These are phyloP conservation scores for Passer montanus DNA, from an alignment of 2,113 vertebrate species.

Conservation along the genomic window DNA sequence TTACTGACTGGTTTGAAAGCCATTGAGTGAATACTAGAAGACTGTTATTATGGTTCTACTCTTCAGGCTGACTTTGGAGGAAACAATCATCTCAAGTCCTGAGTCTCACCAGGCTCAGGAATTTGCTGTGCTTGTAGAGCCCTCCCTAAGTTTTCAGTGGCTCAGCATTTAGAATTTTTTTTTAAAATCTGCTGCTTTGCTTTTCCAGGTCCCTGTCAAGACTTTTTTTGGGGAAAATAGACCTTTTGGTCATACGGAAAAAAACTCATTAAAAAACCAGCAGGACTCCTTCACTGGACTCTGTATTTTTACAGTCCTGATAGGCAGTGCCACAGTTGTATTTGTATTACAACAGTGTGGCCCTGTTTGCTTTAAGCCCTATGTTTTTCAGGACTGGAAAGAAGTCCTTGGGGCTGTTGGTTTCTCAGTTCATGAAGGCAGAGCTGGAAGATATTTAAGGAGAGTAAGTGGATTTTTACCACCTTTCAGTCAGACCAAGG, in stretches of 20 bases:
- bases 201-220: neutral
- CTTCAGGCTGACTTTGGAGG: neutral
- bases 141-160: neutral
- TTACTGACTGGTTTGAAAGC: neutral
- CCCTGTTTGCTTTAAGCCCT: neutral
- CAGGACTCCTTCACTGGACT: neutral
- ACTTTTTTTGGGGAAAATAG: neutral
- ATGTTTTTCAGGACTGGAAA: neutral
- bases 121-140: fast-evolving
- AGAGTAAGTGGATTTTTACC: neutral
- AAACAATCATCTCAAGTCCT: neutral
- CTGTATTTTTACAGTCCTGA: neutral
- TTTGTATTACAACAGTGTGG: neutral
- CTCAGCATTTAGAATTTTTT: neutral
- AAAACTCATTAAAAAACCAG: neutral
- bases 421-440: neutral
- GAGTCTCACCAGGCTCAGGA: neutral
- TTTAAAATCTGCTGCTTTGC: neutral
- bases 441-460: neutral
- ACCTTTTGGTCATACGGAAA: neutral
- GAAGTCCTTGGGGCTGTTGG: neutral
- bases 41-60: neutral
- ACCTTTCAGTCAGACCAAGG: neutral
- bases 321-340: neutral
- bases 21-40: neutral